Evolutionary conservation across 2,888 invertebrate species (phyloP), one percentile per base, ranked within the genome.

Genomic region (Micoletzkya japonica): DNA sequence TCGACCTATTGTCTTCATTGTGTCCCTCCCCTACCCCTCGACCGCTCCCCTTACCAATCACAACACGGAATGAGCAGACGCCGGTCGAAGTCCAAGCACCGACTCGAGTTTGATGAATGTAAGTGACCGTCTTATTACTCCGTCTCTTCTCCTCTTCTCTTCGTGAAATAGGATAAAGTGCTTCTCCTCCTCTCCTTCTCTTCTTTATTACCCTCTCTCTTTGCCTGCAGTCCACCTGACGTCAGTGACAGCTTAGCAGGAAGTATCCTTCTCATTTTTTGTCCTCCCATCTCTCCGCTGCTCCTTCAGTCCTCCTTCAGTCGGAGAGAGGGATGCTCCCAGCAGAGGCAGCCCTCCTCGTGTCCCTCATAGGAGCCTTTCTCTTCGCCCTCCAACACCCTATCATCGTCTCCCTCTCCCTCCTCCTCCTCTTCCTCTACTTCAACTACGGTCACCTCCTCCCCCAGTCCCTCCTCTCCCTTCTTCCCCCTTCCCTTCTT

Each of bases 371-470:
- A 14, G 56, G 56, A 20, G 44, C 57, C 32, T 39, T 57, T 39
- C 67, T 67, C 54, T 57, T 67, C 57, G 57, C 67, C 6, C 17
- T 67, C 57, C 67, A 67, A 17, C 67, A 67, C 37, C 67, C 67
- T 14, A 44, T 67, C 56, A 56, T 67, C 34, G 34, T 34, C 32
- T 30, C 32, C 57, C 2, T 20, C 2, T n/a, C 52, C 2, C 36
- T 69, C n/a, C 49, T 69, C 14, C 6, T 57, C 2, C 24, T 69
- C 50, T 59, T 44, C 24, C 57, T 57, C 6, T 44, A 37, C 24
- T 36, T 52, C 28, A 37, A 37, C 28, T 66, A 37, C 54, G 37
- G 64, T 20, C 64, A 66, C 32, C 17, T 36, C 4, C 52, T 66
- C 28, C 64, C 64, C 30, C 52, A 37, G 39, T 34, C 36, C 1